These are phyloP conservation scores for Melanchra persicariae DNA, from an alignment of 2,888 invertebrate genomes.

Conservation along the genomic window DNA sequence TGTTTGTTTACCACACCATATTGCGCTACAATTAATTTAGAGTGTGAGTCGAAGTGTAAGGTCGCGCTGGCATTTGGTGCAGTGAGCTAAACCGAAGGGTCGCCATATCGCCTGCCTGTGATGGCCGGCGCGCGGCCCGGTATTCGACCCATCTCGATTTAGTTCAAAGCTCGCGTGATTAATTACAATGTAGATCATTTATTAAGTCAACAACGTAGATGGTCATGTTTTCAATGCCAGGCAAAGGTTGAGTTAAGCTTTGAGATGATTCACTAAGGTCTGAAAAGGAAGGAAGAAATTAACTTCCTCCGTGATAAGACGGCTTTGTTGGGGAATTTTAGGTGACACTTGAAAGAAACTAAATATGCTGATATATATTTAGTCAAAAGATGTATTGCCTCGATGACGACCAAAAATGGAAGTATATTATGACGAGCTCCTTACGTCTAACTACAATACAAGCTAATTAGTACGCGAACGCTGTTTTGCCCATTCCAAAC, in stretches of 20 bases:
- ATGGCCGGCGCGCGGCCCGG: neutral
- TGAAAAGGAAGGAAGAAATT: too few relatives aligned
- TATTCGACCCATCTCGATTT: slow-evolving; percentile 17
- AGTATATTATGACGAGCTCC: too few relatives aligned
- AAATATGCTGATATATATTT: too few relatives aligned
- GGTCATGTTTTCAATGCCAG: neutral
- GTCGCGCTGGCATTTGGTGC: slow-evolving; percentile 46
- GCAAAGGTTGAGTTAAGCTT: neutral
- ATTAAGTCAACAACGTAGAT: neutral
- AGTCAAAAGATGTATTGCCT: too few relatives aligned
- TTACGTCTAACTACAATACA: too few relatives aligned
- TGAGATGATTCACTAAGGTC: too few relatives aligned
- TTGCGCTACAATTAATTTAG: slow-evolving; percentile 9
- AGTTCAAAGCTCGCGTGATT: slow-evolving; percentile 12
- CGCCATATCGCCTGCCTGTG: neutral
- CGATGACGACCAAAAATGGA: too few relatives aligned
- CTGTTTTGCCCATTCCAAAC: too few relatives aligned
- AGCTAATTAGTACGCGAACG: too few relatives aligned
- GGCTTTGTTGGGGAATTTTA: too few relatives aligned
- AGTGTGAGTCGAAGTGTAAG: slow-evolving; percentile 45
- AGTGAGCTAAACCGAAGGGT: slow-evolving; percentile 6
- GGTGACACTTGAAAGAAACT: too few relatives aligned
- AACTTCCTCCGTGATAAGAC: too few relatives aligned
- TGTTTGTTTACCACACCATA: neutral
- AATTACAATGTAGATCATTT: slow-evolving; percentile 6